Base-by-base conservation (phyloP, 2,113 vertebrate species). In the Solenodon paradoxus region DNA sequence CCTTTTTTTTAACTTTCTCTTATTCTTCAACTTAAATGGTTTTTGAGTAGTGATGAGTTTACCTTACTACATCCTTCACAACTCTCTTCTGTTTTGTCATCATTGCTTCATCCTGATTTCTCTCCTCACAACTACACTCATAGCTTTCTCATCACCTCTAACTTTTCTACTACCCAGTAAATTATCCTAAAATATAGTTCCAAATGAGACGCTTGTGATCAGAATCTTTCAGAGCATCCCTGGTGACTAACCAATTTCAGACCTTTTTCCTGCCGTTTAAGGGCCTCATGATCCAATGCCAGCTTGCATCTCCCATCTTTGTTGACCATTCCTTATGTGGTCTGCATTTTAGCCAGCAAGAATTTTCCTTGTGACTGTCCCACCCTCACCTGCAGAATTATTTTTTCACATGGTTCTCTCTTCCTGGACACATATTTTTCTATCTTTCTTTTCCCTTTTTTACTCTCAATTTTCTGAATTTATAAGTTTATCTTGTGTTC, bases 121-220 rank as follows among this genome's bases (percentile, higher is more conserved):
- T 78, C 40, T 45, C 28, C 7, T 51, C 15, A 49, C 1, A 49
- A 17, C 22, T 68, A 30, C 28, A 15, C 1, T 32, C 19, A 8
- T 11, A 86, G 72, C 2, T 81, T 51, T 90, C 57, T 74, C 11
- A 59, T 9, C 6, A 30, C 24, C 42, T 64, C n/a, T n/a, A 35
- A 24, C 42, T 59, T 83, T 86, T 83, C 55, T 63, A 22, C 20
- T 47, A 11, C 13, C 51, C 22, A n/a, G 4, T 35, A 30, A 38
- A 7, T 81, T 53, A 51, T 15, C 19, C 59, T 63, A 64, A 84
- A 90, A 64, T 47, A 82, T 4, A 71, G 30, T 57, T 95, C 32
- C 49, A 57, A 79, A 74, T 80, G 20, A 66, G 57, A 30, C 22
- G 74, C 32, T n/a, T 42, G 3, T 69, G 26, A 22, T 81, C 19